Evolutionary conservation across 2,888 invertebrate species (phyloP), one percentile per base, ranked within the genome.

Genomic region (Rhamnusium bicolor): DNA sequence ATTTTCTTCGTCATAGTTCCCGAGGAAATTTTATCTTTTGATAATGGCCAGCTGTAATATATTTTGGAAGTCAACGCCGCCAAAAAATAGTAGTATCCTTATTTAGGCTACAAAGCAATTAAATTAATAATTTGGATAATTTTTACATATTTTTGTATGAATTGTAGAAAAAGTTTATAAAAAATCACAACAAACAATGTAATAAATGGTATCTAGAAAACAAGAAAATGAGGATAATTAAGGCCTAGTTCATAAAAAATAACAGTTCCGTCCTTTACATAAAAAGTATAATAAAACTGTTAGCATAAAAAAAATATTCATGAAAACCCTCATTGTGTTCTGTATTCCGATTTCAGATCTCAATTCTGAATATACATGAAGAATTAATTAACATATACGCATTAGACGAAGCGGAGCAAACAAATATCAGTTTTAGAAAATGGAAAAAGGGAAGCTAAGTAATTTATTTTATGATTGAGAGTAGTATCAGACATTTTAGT

Each of bases 391-490:
- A 75, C 77, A 79, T 76, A 75, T 66, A 74, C 71, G 75, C 73
- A 77, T 79, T 73, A 77, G 49, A 74, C 70, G 62, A 62, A 72
- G 73, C 75, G 71, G 71, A 71, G 68, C 75, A 72, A 75, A 71
- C 75, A 75, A 74, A 74, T 73, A 76, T 70, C 73, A 68, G 19
- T 47, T 71, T 71, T 66, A 58, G 65, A 47, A 12, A 69, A 60
- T 60, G 54, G 63, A 71, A 75, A 69, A 76, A 72, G 72, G 73
- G 72, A 77, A 79, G 76, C 77, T 73, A 75, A 77, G 73, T 81
- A 80, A 83, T 83, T 81, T 80, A 83, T 81, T 81, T 82, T 82
- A 81, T 73, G 80, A 73, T 70, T 73, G 73, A 74, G 72, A 69
- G 77, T 74, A 77, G 74, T 78, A 75, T 78, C 79, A 72, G 79